Evolutionary conservation across 2,797 vertebrate genomes (phyloP).

Genomic region (Phataginus tetradactyla): DNA sequence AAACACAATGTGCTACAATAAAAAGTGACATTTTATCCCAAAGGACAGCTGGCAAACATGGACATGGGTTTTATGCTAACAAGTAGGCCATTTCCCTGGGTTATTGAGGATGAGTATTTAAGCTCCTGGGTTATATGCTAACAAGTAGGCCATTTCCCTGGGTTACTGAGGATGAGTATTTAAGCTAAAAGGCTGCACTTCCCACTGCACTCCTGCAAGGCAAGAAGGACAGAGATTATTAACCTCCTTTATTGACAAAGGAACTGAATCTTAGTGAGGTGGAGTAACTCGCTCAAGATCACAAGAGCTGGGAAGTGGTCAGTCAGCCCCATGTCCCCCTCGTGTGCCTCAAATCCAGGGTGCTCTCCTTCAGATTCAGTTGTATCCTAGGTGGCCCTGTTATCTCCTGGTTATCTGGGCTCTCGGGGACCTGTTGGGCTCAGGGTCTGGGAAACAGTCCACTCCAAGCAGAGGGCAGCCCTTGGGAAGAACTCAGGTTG

Average conservation of each 20-base stretch:
- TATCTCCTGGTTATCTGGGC: background rate
- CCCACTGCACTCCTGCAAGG: background rate
- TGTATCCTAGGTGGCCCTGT: background rate
- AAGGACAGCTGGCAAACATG: background rate
- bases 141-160: background rate
- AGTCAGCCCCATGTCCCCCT: background rate
- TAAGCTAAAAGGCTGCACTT: background rate
- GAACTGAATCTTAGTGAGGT: background rate
- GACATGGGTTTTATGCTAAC: background rate
- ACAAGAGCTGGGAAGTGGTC: background rate
- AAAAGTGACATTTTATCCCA: background rate
- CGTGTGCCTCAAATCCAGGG: background rate
- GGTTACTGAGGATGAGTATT: background rate
- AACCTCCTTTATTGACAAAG: background rate
- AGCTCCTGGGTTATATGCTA: background rate
- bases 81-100: background rate
- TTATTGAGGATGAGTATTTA: background rate
- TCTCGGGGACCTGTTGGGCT: background rate
- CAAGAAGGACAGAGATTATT: background rate
- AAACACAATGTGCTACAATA: background rate
- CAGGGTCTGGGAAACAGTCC: background rate
- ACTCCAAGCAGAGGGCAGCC: background rate
- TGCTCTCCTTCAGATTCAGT: background rate
- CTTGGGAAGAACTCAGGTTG: background rate
- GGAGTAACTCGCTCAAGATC: background rate